Base-by-base conservation (phyloP, 2,797 vertebrate genomes). In the Argentina silus region DNA sequence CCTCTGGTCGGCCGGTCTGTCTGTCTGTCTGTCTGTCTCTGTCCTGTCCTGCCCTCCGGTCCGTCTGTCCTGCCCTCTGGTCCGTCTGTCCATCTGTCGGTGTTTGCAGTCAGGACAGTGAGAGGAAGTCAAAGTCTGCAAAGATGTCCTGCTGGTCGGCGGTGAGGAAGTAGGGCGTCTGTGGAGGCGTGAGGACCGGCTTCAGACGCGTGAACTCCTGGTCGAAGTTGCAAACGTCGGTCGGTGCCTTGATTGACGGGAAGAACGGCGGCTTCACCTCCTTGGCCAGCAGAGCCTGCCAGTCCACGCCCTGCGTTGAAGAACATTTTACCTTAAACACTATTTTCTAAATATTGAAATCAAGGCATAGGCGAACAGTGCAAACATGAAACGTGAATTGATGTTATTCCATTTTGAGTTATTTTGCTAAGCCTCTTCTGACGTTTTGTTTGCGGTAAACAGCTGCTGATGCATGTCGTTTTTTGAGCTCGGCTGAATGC, bases 221-320 rank as follows among this genome's bases (percentile, higher is more conserved):
- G 62, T 98, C 97, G 0, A 99, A 99, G 90, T 98, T 97, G 69
- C 95, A 94, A 73, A 97, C 91, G 27, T 99, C 98, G 0, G 88
- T 89, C 0, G 90, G 88, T 1, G 93, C 89, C 55, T 83, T 90
- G 77, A 99, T 81, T 0, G 79, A 81, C 0, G 98, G 98, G 78
- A 96, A 87, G 60, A 96, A 96, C 0, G 97, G 97, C 0, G 97
- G 96, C 86, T 89, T 94, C 75, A 95, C 45, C 7, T 79, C 90
- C 63, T 95, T 95, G 79, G 95, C 88, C 47, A 97, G 87, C 48
- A 99, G 88, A 72, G 94, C 94, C 42, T 88, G 91, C 97, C 97
- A 99, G 77, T 96, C 86, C 4, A 94, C 86, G 23, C 87, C 90
- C 97, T 98, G 90, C 2, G 60, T 60, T 75, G n/a, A n/a, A 76